phyloP scores from a whole-genome alignment of 1,140 invertebrate species.

The Sogatella furcifera region DNA sequence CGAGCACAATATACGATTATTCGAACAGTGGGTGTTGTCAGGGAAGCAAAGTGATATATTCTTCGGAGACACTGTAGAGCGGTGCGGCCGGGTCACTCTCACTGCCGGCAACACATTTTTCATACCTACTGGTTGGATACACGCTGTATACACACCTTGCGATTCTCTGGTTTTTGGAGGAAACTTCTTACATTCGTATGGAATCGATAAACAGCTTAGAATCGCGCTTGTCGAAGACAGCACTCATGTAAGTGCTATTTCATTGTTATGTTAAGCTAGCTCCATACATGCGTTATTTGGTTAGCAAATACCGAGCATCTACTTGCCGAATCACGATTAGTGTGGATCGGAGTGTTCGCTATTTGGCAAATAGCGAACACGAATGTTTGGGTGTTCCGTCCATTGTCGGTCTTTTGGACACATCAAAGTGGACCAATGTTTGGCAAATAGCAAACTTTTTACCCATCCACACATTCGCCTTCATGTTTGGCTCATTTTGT shows the following conservation, averaged over 20 bases:
- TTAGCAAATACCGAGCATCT: no score
- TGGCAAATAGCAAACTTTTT: no score
- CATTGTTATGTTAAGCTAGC: no score
- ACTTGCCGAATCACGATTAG: no score
- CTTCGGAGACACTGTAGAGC: constrained; percentile 88
- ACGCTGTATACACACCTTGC: constrained; percentile 91
- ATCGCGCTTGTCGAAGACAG: constrained; percentile 90
- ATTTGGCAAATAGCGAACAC: no score
- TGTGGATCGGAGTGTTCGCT: no score
- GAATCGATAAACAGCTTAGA: constrained; percentile 73
- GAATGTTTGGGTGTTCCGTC: no score
- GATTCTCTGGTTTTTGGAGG: constrained; percentile 97
- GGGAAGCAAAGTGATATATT: constrained; percentile 92
- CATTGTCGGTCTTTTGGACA: no score
- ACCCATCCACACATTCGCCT: no score
- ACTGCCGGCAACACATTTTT: constrained; percentile 86
- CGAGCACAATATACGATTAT: constrained; percentile 78
- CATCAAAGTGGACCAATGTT: no score
- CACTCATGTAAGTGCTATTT: constrained; percentile 53
- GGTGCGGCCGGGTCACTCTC: constrained; percentile 72
- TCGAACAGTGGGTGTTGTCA: constrained; percentile 88
- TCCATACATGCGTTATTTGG: no score
- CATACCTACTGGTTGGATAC: constrained; percentile 96
- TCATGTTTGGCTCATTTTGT: no score
- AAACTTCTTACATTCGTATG: constrained; percentile 94